Conservation (phyloP, 1,140 invertebrate genomes). For the Drosophila oshimai region DNA sequence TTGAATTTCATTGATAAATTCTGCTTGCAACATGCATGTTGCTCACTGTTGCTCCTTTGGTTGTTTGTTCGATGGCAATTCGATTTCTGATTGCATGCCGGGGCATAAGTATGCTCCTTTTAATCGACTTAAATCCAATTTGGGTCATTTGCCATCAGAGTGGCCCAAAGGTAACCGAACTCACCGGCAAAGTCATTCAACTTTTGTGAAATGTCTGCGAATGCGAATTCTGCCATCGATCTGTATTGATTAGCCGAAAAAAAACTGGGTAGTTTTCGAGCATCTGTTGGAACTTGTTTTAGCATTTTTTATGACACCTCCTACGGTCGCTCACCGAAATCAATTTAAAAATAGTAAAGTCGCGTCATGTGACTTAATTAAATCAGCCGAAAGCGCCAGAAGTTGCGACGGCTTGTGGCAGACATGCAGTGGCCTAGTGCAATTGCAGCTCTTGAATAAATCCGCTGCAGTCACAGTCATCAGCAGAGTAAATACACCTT, state of each 20-base stretch:
- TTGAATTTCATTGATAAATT: conserved; percentile 74
- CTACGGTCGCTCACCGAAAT: not conserved
- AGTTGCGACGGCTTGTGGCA: not conserved
- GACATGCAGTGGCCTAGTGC: not conserved
- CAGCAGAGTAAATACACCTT: conserved; percentile 13
- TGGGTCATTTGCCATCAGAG: conserved; percentile 69
- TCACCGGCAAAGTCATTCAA: conserved; percentile 61
- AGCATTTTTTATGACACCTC: conserved; percentile 34
- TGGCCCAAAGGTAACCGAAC: conserved; percentile 45
- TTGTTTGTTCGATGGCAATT: conserved; percentile 78
- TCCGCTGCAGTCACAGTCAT: not conserved
- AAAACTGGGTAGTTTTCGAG: conserved; percentile 4
- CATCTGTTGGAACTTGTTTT: conserved; percentile 46
- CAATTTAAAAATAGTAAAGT: conserved; percentile 41
- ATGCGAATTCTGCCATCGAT: conserved; percentile 43
- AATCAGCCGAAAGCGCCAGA: conserved; percentile 19
- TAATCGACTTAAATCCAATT: conserved; percentile 69
- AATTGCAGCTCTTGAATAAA: conserved; percentile 15
- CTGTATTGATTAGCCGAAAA: conserved; percentile 51
- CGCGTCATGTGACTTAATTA: conserved; percentile 37
- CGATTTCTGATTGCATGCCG: conserved; percentile 68
- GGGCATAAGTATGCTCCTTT: conserved; percentile 21
- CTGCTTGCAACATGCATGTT: conserved; percentile 52
- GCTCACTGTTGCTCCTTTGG: conserved; percentile 30
- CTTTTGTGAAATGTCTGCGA: conserved; percentile 42